Conservation (phyloP, 2,888 invertebrate species). For the Drosophila flavopinicola region DNA sequence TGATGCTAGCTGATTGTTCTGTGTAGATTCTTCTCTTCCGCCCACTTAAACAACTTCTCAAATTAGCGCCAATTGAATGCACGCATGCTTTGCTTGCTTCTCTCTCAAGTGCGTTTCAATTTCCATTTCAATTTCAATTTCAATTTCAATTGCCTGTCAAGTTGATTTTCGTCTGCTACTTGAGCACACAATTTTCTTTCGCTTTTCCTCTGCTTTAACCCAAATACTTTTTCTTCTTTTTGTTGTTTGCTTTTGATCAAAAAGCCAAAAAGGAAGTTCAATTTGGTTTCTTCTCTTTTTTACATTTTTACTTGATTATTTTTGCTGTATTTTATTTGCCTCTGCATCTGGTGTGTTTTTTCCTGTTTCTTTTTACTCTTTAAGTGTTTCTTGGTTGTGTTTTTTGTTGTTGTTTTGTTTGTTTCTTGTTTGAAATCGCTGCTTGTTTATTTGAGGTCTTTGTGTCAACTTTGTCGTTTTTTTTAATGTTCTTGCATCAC, state of each 20-base stretch:
- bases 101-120: constrained; percentile 69
- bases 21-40: constrained; percentile 15
- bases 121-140: constrained; percentile 44
- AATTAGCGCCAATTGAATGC: constrained; percentile 70
- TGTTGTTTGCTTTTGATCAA: constrained; percentile 23
- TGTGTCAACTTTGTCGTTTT: constrained; percentile 67
- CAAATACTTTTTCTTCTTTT: constrained; percentile 54
- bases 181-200: constrained; percentile 30
- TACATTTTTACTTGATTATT: constrained; percentile 30
- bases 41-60: constrained; percentile 32
- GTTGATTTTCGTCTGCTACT: constrained; percentile 37
- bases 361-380: constrained; percentile 4
- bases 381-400: constrained; percentile 44
- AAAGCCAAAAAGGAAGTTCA: constrained; percentile 65
- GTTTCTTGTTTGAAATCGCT: constrained; percentile 56
- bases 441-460: constrained; percentile 77
- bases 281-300: constrained; percentile 39
- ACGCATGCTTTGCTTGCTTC: constrained; percentile 5
- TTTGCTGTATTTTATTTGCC: constrained; percentile 21
- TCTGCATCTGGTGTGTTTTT: constrained; percentile 28
- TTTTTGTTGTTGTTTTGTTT: constrained; percentile 19
- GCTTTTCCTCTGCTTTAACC: constrained; percentile 55
- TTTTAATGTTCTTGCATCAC: constrained; percentile 11
- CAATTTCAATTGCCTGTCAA: constrained; percentile 66
- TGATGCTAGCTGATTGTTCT: constrained; percentile 27